A percentile compares a stretch with the other conserved stretches of the same genome.
Evolutionary conservation across 2,797 vertebrate genomes (phyloP).

Genomic region (Eutrigla gurnardus): DNA sequence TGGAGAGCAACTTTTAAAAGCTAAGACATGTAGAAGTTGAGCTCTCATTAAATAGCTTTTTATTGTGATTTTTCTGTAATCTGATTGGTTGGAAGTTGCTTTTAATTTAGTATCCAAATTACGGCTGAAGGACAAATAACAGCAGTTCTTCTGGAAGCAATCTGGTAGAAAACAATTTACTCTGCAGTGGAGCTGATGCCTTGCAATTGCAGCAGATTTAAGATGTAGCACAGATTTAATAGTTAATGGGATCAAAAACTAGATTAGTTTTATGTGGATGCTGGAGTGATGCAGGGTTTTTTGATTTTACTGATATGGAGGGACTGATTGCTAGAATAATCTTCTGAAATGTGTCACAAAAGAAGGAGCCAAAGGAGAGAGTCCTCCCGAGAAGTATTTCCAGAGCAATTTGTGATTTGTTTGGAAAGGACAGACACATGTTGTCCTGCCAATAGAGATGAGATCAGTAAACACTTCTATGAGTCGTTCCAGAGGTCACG

Average conservation of each 20-base stretch:
- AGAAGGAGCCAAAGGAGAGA: neutral
- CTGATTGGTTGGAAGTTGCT: neutral
- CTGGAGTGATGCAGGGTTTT: neutral
- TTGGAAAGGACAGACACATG: neutral
- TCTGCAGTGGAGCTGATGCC: neutral
- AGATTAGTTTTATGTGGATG: neutral
- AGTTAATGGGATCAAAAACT: neutral
- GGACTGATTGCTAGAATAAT: neutral
- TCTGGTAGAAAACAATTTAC: neutral
- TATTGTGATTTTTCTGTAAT: neutral
- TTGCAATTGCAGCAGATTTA: constrained; percentile 7
- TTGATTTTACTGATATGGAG: too few species aligned
- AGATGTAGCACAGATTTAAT: neutral
- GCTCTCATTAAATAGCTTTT: neutral
- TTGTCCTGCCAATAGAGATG: neutral
- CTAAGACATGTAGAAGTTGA: neutral
- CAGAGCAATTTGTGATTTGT: neutral
- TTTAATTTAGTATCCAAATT: neutral
- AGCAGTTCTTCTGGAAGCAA: neutral
- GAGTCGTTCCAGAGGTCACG: neutral
- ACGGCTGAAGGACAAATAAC: neutral
- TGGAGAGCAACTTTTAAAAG: neutral
- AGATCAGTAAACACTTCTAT: constrained; percentile 1
- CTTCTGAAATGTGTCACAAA: neutral
- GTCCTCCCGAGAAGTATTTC: neutral